A percentile compares a stretch with the other conserved stretches of the same genome.
phyloP scores from a whole-genome alignment of 2,888 invertebrate genomes.

The Melanargia galathea region DNA sequence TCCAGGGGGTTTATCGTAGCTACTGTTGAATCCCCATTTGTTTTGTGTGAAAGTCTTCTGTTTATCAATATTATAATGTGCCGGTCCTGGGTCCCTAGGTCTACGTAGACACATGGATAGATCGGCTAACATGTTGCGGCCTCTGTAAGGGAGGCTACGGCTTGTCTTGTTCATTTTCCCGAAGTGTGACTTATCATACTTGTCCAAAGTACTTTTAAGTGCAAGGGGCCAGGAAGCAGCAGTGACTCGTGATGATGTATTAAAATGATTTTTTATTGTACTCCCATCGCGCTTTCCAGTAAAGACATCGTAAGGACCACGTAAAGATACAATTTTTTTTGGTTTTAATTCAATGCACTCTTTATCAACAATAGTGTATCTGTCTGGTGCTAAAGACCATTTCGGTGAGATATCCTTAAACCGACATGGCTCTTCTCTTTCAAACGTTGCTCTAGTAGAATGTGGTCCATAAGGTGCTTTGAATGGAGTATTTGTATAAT shows the following conservation, averaged over 20 bases:
- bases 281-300: slow-evolving; percentile 76
- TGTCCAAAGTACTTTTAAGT: slow-evolving; percentile 59
- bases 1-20: slow-evolving; percentile 64
- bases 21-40: slow-evolving; percentile 63
- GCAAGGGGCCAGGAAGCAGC: slow-evolving; percentile 69
- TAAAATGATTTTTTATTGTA: slow-evolving; percentile 80
- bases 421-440: slow-evolving; percentile 65
- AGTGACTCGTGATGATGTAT: slow-evolving; percentile 51
- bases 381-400: slow-evolving; percentile 68
- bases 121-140: slow-evolving; percentile 75
- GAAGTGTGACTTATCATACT: slow-evolving; percentile 58
- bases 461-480: slow-evolving; percentile 65
- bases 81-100: slow-evolving; percentile 79
- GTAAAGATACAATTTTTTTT: slow-evolving; percentile 62
- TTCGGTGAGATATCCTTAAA: slow-evolving; percentile 56
- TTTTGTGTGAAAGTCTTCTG: slow-evolving; percentile 53
- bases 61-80: slow-evolving; percentile 59
- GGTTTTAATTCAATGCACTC: slow-evolving; percentile 62
- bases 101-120: slow-evolving; percentile 71
- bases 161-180: slow-evolving; percentile 70
- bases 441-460: slow-evolving; percentile 60
- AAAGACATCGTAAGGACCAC: slow-evolving; percentile 72
- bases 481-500: slow-evolving; percentile 57
- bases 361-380: slow-evolving; percentile 66
- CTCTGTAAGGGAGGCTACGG: slow-evolving; percentile 60